A percentile compares a stretch with the other conserved stretches of the same genome.
These are phyloP conservation scores for Trogon surrucura DNA, from an alignment of 2,113 vertebrate species.

Conservation along the genomic window DNA sequence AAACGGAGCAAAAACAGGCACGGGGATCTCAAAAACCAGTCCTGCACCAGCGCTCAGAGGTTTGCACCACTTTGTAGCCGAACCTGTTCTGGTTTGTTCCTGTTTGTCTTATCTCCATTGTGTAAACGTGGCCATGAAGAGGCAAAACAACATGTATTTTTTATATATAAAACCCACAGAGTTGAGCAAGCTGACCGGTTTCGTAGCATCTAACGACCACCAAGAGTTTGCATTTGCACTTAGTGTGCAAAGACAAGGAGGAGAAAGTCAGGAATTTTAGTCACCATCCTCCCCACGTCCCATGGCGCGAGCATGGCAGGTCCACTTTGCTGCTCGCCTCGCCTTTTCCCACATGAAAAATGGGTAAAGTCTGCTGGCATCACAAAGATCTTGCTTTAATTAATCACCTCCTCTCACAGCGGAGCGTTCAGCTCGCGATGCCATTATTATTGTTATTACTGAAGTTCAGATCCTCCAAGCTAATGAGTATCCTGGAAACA, in stretches of 20 bases:
- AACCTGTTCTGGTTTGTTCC: not conserved
- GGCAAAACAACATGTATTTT: not conserved
- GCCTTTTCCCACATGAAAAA: not conserved
- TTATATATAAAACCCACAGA: no score
- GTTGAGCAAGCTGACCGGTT: rapidly evolving
- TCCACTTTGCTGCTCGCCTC: not conserved
- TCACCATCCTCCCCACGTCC: not conserved
- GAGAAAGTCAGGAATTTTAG: not conserved
- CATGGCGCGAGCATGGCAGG: rapidly evolving
- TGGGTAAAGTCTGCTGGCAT: not conserved
- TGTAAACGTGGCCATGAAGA: not conserved
- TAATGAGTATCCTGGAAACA: not conserved
- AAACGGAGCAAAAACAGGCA: not conserved
- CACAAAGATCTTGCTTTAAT: not conserved
- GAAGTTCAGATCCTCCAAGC: not conserved
- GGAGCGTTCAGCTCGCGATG: rapidly evolving
- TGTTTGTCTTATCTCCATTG: not conserved
- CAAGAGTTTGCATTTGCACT: no score
- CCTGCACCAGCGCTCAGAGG: not conserved
- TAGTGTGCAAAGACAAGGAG: not conserved
- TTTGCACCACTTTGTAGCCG: not conserved
- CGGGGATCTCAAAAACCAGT: not conserved
- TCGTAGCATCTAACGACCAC: not conserved
- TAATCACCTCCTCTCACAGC: not conserved
- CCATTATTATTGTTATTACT: not conserved